Evolutionary conservation across 2,888 invertebrate genomes (phyloP), one percentile per base, ranked within the genome.

Genomic region (Epinotia nisella): DNA sequence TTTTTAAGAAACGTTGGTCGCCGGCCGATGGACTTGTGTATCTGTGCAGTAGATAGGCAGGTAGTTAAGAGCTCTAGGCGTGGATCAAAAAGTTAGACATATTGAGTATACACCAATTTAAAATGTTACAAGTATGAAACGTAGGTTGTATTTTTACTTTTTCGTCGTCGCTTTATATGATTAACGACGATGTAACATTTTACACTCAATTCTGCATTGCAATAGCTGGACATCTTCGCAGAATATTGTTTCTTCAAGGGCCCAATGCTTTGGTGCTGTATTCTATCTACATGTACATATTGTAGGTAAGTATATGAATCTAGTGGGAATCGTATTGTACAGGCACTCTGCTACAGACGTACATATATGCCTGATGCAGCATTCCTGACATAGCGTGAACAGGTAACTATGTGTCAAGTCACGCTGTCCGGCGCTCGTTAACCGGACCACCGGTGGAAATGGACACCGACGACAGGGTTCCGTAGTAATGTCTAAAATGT

Each of bases 391-490:
- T 49, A 41, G 62, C 66, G 59, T 65, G 29, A 39, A 35, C 61
- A 69, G 69, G 64, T 68, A n/a, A n/a, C n/a, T n/a, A 75, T 75
- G 70, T 75, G 79, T 67, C 71, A 55, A 77, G 82, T 82, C 82
- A 82, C 77, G 79, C 78, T 77, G 64, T 49, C 51, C 56, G 62
- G 21, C 19, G 56, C 62, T 72, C 72, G 67, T 67, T 72, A 67
- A 29, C 71, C 55, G 70, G 72, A 75, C 75, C 75, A 68, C 74
- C 69, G 60, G 65, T 68, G 71, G 55, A 29, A 19, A 56, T 39
- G 19, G 58, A 41, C 39, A 21, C 55, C 15, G n/a, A 9, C 1
- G 3, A 21, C 7, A 35, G 61, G 72, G 72, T 72, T 72, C 72
- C 67, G 67, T 68, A n/a, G 17, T 24, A 7, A 41, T 4, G 10